These are phyloP conservation scores for Lasioglossum lativentre DNA, from an alignment of 2,888 invertebrate species.

Conservation along the genomic window DNA sequence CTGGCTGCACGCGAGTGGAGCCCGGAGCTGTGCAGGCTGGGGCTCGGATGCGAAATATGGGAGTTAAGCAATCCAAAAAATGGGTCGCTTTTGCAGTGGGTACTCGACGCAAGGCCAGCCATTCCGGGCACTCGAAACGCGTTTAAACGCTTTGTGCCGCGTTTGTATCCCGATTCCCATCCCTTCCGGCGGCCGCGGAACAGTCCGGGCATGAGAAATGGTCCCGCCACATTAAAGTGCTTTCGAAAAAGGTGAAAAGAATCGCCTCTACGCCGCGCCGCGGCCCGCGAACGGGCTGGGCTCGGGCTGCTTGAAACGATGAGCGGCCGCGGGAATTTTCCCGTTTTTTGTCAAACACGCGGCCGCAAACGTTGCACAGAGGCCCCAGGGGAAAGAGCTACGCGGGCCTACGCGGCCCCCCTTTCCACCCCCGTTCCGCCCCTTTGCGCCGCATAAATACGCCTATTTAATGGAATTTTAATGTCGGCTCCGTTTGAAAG, in stretches of 20 bases:
- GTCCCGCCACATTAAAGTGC: constrained; percentile 53
- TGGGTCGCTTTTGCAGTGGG: constrained; percentile 48
- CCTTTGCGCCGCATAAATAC: constrained; percentile 53
- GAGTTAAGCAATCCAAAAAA: constrained; percentile 50
- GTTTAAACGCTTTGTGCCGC: constrained; percentile 59
- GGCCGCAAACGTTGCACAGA: constrained; percentile 10
- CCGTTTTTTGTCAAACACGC: constrained; percentile 45
- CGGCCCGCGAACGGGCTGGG: constrained; percentile 5
- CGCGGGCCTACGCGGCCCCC: not conserved
- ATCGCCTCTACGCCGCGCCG: constrained; percentile 40
- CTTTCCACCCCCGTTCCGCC: constrained; percentile 29
- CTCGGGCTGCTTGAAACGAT: constrained; percentile 41
- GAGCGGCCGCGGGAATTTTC: constrained; percentile 49
- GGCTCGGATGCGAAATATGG: constrained; percentile 13
- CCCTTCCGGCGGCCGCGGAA: not conserved
- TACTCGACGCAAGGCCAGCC: constrained; percentile 23
- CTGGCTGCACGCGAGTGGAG: not conserved
- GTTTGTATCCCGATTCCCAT: constrained; percentile 48
- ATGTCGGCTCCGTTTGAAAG: constrained; percentile 55
- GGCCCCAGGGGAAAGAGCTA: not conserved
- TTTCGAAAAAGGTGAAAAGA: constrained; percentile 44
- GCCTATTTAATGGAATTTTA: constrained; percentile 70
- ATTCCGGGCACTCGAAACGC: constrained; percentile 46
- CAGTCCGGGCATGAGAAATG: constrained; percentile 44
- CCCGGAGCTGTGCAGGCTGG: not conserved